Base-by-base conservation (phyloP, 2,797 vertebrate species). In the Pitangus sulphuratus region DNA sequence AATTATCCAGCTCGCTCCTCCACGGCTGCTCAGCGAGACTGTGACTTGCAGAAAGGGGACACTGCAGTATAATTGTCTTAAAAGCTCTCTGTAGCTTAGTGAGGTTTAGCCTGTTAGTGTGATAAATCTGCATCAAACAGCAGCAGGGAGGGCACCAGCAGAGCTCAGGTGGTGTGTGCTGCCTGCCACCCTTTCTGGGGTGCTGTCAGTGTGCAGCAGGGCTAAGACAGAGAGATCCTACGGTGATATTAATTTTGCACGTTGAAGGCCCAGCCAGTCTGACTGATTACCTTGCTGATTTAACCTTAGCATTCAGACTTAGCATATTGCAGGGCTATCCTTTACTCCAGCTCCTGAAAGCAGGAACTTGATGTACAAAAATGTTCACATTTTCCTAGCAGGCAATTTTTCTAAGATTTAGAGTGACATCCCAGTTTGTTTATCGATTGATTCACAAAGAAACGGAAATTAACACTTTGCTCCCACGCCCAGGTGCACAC, bases 21-120 rank as follows among this genome's bases (percentile, higher is more conserved):
- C 93, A 79, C 56, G 6, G 12, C 94, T 89, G 90, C 94, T 86
- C 48, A 85, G 95, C 1, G 0, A 95, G 95, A 47, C 80, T 54
- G 79, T 9, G 88, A 44, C 88, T 57, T 8, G 72, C 91, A 96
- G 93, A 92, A 95, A 90, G 88, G 90, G 68, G 77, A 97, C 89
- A 83, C 91, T 91, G 90, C 87, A 80, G 79, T 3, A 65, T 92
- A 97, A 97, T 96, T 96, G 96, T 96, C 95, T 96, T 96, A 97
- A 96, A 96, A 97, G 96, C 94, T 96, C 96, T 95, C 93, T 58
- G 82, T 76, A 90, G 90, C 95, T 97, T 96, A 94, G 90, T 10
- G 44, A 95, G 94, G 84, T 92, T 95, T 95, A 92, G 89, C 91
- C 87, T 75, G 95, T 91, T 90, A 93, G 81, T 7, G 37, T 51